A percentile compares a stretch with the other conserved stretches of the same genome.
These are phyloP conservation scores for Danaus plexippus DNA, from an alignment of 1,140 invertebrate genomes.

Conservation along the genomic window DNA sequence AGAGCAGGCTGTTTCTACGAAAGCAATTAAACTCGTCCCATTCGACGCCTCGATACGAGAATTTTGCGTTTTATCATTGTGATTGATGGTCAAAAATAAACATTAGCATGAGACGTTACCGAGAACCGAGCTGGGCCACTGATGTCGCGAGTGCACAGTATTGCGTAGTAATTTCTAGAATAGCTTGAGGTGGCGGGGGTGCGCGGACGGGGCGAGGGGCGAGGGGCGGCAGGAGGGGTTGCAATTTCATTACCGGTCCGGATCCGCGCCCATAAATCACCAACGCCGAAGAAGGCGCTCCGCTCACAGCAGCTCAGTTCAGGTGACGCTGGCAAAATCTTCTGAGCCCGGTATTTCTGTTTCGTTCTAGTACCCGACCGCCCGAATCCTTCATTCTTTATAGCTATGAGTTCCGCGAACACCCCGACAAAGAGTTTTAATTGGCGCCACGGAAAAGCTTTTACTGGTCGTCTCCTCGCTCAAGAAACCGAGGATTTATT, in stretches of 20 bases:
- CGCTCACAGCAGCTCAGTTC: slow-evolving; percentile 41
- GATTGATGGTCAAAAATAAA: slow-evolving; percentile 49
- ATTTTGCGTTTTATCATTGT: slow-evolving; percentile 30
- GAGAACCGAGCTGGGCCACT: slow-evolving; percentile 9
- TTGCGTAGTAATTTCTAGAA: slow-evolving; percentile 70
- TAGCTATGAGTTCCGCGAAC: slow-evolving; percentile 55
- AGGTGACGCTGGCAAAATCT: slow-evolving; percentile 63
- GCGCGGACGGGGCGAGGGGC: slow-evolving; percentile 22
- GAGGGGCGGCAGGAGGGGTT: slow-evolving; percentile 33
- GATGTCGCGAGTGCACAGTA: slow-evolving; percentile 41
- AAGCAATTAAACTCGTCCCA: slow-evolving; percentile 39
- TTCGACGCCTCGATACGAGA: slow-evolving; percentile 31
- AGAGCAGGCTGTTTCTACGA: slow-evolving; percentile 37
- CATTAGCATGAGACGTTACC: slow-evolving; percentile 44
- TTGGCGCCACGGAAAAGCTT: slow-evolving; percentile 46
- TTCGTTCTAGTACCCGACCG: slow-evolving; percentile 36
- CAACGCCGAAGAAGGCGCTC: slow-evolving; percentile 58
- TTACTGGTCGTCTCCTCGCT: slow-evolving; percentile 19
- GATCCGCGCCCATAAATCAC: slow-evolving; percentile 74
- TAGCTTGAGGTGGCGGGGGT: slow-evolving; percentile 38
- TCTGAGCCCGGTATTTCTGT: slow-evolving; percentile 58
- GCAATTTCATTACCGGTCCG: slow-evolving; percentile 74
- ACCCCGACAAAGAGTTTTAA: slow-evolving; percentile 53
- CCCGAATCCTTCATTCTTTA: slow-evolving; percentile 59
- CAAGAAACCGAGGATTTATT: slow-evolving; percentile 25